Evolutionary conservation across 2,888 invertebrate species (phyloP).

Genomic region (Tryphoninae sp.): DNA sequence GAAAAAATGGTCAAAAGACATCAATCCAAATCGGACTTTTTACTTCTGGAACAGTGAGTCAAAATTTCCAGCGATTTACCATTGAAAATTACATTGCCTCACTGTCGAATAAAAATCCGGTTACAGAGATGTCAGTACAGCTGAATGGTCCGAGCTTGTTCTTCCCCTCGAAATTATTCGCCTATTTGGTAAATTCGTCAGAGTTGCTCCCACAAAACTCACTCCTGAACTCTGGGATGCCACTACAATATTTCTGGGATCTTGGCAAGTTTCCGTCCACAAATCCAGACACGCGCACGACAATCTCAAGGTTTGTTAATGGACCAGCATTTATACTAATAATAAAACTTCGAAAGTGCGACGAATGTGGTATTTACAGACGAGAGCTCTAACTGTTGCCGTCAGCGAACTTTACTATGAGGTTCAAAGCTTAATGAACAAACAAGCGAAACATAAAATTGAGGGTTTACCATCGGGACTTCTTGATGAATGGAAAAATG

Average conservation of each 20-base stretch:
- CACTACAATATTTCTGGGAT: conserved; percentile 86
- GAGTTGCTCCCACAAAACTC: conserved; percentile 71
- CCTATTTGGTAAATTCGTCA: conserved; percentile 71
- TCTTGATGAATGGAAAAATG: conserved; percentile 88
- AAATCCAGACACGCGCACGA: conserved; percentile 79
- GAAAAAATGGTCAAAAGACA: conserved; percentile 69
- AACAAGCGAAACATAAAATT: conserved; percentile 78
- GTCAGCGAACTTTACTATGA: conserved; percentile 83
- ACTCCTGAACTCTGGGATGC: conserved; percentile 88
- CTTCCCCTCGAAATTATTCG: conserved; percentile 75
- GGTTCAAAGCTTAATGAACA: conserved; percentile 81
- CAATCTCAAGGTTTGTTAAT: conserved; percentile 82
- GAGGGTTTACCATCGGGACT: conserved; percentile 79
- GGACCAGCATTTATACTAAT: neutral
- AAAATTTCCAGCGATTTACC: neutral
- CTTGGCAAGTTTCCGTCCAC: conserved; percentile 85
- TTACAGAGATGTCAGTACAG: conserved; percentile 70
- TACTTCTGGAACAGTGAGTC: conserved; percentile 71
- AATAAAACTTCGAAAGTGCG: neutral
- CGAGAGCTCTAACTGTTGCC: conserved; percentile 80
- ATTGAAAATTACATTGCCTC: neutral
- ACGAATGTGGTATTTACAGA: conserved; percentile 57
- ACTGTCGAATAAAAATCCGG: conserved; percentile 1
- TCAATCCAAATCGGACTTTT: conserved; percentile 66
- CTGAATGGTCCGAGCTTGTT: conserved; percentile 71